A percentile compares a stretch with the other conserved stretches of the same genome.
phyloP scores from a whole-genome alignment of 2,113 vertebrate species.

The Neodontobutis hainanensis region DNA sequence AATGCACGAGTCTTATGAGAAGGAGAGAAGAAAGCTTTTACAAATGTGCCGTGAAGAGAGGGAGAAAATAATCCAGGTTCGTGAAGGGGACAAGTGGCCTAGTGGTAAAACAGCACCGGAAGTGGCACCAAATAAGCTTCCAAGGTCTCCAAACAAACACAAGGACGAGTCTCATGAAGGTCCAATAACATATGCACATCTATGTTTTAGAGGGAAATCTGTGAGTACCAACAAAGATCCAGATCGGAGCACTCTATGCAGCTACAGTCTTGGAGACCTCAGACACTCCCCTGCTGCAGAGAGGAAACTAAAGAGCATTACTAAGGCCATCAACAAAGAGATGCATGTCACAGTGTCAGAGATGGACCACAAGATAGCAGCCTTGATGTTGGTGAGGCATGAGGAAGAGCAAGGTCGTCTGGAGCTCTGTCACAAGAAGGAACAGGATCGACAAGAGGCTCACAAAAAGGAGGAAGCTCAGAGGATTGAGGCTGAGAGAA shows the following conservation, averaged over 20 bases:
- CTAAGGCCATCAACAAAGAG: conserved; percentile 59
- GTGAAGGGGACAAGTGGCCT: conserved; percentile 15
- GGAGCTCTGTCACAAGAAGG: conserved; percentile 66
- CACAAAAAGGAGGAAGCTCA: conserved; percentile 59
- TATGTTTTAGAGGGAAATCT: conserved; percentile 38
- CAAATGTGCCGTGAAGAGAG: conserved; percentile 53
- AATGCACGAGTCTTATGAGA: conserved; percentile 69
- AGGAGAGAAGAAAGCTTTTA: conserved; percentile 59
- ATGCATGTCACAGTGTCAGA: conserved; percentile 73
- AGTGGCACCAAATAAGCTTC: conserved; percentile 10
- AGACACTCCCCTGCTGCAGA: conserved; percentile 50
- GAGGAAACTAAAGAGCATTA: conserved; percentile 56
- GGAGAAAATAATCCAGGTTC: conserved; percentile 59
- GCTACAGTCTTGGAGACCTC: conserved; percentile 66
- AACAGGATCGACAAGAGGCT: conserved; percentile 73
- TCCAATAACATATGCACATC: conserved; percentile 37
- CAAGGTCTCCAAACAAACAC: conserved; percentile 1
- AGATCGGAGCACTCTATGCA: conserved; percentile 53
- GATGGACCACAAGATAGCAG: conserved; percentile 82
- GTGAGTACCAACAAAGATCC: conserved; percentile 27
- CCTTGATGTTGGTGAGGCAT: conserved; percentile 82
- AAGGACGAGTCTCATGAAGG: conserved; percentile 3
- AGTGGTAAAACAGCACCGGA: conserved; percentile 20
- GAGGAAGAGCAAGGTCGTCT: conserved; percentile 71
- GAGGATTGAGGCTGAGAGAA: conserved; percentile 60